Percentiles rank a stretch among this genome's conserved stretches.
Conservation (phyloP, 2,888 invertebrate species). For the Strigamia transsilvanica region DNA sequence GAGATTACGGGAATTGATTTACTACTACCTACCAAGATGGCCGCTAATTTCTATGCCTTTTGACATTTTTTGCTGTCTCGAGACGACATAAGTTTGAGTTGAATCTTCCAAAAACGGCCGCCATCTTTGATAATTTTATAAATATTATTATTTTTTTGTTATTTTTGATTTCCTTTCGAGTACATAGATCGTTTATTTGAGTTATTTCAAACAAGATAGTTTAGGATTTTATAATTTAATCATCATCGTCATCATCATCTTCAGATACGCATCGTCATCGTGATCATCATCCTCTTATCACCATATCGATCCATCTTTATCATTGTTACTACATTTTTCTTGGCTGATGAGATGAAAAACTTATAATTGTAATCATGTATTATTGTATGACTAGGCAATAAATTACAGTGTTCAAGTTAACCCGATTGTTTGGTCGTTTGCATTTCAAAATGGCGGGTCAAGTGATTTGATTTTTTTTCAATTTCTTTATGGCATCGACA, state of each 20-base stretch:
- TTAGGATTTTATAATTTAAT: slow-evolving; percentile 35
- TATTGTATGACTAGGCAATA: slow-evolving; percentile 34
- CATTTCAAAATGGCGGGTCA: not conserved
- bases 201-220: slow-evolving; percentile 9
- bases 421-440: not conserved
- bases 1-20: slow-evolving; percentile 31
- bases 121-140: slow-evolving; percentile 38
- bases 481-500: too few relatives aligned
- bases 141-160: slow-evolving; percentile 2
- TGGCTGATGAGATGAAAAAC: slow-evolving; percentile 37
- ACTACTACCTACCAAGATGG: slow-evolving; percentile 32
- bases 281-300: slow-evolving; percentile 5
- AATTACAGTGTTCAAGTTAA: slow-evolving; percentile 38
- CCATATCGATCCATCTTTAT: slow-evolving; percentile 37
- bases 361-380: slow-evolving; percentile 36
- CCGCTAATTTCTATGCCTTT: slow-evolving; percentile 34
- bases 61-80: slow-evolving; percentile 34
- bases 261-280: not conserved
- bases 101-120: slow-evolving; percentile 31
- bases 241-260: not conserved
- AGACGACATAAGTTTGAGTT: slow-evolving; percentile 26
- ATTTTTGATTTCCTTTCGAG: not conserved
- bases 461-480: too few relatives aligned
- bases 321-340: slow-evolving; percentile 32
- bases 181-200: not conserved